Evolutionary conservation across 2,113 vertebrate species (phyloP), one percentile per base, ranked within the genome.

Genomic region (Bujurquina vittata): DNA sequence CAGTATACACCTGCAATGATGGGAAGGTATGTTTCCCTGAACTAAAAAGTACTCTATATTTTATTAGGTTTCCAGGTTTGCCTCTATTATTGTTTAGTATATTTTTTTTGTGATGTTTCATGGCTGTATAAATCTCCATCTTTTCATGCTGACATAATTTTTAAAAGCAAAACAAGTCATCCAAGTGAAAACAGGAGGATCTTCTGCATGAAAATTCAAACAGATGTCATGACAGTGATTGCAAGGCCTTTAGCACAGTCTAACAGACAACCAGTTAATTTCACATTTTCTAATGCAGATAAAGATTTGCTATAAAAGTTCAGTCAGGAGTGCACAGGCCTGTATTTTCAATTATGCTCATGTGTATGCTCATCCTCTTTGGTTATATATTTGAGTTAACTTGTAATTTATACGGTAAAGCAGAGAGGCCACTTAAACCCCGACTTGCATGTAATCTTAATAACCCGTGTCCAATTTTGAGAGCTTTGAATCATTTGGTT

Each of bases 1-100:
- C 95, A 5, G 95, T 96, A 33, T 96, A 96, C 92, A 96, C 96
- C 84, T 96, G 95, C 93, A 96, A 95, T 5, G 96, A 96, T 74
- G 96, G 96, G 14, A 96, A 96, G 95, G 96, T 96, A 83, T 75
- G 93, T 89, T 55, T 23, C 31, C n/a, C 37, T 0, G 40, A 5
- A 18, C 54, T 10, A n/a, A 37, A 8, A n/a, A 33, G 18, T n/a
- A 18, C 5, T 69, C 15, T 43, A 3, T 49, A 49, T 69, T 69
- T 7, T 29, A 69, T 29, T 69, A 23, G 5, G 26, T 69, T 69
- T 69, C 23, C 15, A 29, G 15, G 49, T 69, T 69, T 29, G 31
- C 43, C 0, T 52, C 52, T n/a, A 20, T 52, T 52, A 72, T 72
- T 72, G 7, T 31, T 49, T 20, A 31, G 65, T 52, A 6, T 72